Conservation (phyloP, 2,113 vertebrate genomes). For the Campylomormyrus numenius region DNA sequence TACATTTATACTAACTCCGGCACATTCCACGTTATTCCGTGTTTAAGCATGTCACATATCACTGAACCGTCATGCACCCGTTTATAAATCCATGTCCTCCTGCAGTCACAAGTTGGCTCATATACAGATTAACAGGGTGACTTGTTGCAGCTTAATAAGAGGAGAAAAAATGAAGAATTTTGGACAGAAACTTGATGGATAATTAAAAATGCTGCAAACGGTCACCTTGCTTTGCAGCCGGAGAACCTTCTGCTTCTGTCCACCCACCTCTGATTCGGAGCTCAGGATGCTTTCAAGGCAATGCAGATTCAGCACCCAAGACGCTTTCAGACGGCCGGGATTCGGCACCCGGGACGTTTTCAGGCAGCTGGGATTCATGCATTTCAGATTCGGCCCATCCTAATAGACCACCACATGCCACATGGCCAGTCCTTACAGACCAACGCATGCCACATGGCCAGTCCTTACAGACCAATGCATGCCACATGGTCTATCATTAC, state of each 20-base stretch:
- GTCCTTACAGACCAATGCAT: too few relatives aligned
- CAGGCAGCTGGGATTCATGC: too few relatives aligned
- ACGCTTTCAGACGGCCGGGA: background rate
- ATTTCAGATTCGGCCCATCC: background rate
- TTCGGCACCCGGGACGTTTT: background rate
- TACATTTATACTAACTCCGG: background rate
- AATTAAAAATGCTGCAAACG: background rate
- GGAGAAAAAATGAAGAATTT: background rate
- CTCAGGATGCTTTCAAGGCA: background rate
- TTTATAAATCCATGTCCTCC: background rate
- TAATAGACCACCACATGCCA: background rate
- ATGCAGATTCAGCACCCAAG: background rate
- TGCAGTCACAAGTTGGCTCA: background rate
- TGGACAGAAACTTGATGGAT: background rate
- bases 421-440: too few relatives aligned
- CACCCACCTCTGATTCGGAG: background rate
- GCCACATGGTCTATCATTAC: background rate
- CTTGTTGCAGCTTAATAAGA: background rate
- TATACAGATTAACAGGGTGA: background rate
- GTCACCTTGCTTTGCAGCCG: conserved; percentile 1
- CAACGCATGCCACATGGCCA: background rate
- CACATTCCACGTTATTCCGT: background rate
- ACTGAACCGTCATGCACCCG: background rate
- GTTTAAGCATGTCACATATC: background rate
- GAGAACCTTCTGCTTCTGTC: background rate